Base-by-base conservation (phyloP, 2,113 vertebrate genomes). In the Anoplopoma fimbria region DNA sequence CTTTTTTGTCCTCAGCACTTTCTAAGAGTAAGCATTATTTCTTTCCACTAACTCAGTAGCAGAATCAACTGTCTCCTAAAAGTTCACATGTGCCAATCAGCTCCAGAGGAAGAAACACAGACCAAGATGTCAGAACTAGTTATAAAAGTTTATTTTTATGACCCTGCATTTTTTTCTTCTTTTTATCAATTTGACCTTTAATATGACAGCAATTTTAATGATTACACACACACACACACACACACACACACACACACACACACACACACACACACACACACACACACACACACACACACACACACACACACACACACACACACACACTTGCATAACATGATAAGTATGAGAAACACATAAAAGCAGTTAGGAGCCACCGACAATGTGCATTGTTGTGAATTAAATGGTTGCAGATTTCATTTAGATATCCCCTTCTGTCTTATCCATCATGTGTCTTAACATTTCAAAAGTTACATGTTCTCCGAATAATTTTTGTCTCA, bases 81-180 rank as follows among this genome's bases (percentile, higher is more conserved):
- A 67, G 34, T 61, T 19, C n/a, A 40, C 6, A 45, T 15, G 49
- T 0, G 2, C 1, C 23, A 42, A 2, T 29, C 0, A 23, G 27
- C n/a, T 69, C 10, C 23, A 65, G 3, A 49, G 9, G 4, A 71
- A 53, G n/a, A 78, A 61, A 31, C 36, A 61, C 14, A 80, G 1
- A 36, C 23, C 17, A 21, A 38, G 72, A 78, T 2, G 60, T 1
- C 42, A 72, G 31, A 0, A 27, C 17, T 14, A 0, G 0, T 58
- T 72, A 57, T 45, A 0, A 64, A 61, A 58, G 19, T 21, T 62
- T 61, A 7, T 14, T 87, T 80, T 82, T 77, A 79, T 75, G 74
- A 23, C 8, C 38, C 6, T 34, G 4, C 3, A 19, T 40, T 64
- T 42, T 1, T 13, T 2, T 38, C 12, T 9, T 65, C 17, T 47